A percentile compares a stretch with the other conserved stretches of the same genome.
These are phyloP conservation scores for Corythoichthys intestinalis DNA, from an alignment of 2,113 vertebrate species.

Conservation along the genomic window DNA sequence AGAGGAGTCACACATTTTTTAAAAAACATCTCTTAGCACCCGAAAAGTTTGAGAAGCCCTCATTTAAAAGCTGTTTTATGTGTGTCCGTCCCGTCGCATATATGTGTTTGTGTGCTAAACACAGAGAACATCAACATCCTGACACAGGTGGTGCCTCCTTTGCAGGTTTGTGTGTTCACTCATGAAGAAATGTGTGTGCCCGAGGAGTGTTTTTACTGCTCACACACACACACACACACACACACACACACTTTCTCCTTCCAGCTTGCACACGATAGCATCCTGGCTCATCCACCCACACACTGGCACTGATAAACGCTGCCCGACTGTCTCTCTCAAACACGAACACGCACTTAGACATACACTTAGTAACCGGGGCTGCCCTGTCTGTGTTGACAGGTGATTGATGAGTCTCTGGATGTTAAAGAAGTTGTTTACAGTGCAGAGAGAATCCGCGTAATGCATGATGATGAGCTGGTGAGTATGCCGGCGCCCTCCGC, in stretches of 20 bases:
- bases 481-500: conserved; percentile 68
- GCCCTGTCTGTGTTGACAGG: conserved; percentile 77
- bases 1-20: too few relatives aligned
- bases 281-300: too few relatives aligned
- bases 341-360: not conserved
- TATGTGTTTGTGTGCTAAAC: conserved; percentile 1
- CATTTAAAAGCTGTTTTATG: too few relatives aligned
- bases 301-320: not conserved
- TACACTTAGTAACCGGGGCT: conserved; percentile 51
- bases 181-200: conserved; percentile 29
- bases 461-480: conserved; percentile 89
- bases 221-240: too few relatives aligned
- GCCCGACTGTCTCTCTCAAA: conserved; percentile 15
- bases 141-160: not conserved
- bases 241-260: too few relatives aligned
- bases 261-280: too few relatives aligned
- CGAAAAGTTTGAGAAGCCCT: too few relatives aligned
- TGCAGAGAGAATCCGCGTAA: conserved; percentile 86
- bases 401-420: conserved; percentile 94
- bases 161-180: conserved; percentile 27
- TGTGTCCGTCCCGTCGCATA: too few relatives aligned
- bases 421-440: conserved; percentile 96
- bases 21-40: too few relatives aligned
- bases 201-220: too few relatives aligned
- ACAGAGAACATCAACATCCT: conserved; percentile 19